These are phyloP conservation scores for Endotricha flammealis DNA, from an alignment of 2,888 invertebrate genomes.

Conservation along the genomic window DNA sequence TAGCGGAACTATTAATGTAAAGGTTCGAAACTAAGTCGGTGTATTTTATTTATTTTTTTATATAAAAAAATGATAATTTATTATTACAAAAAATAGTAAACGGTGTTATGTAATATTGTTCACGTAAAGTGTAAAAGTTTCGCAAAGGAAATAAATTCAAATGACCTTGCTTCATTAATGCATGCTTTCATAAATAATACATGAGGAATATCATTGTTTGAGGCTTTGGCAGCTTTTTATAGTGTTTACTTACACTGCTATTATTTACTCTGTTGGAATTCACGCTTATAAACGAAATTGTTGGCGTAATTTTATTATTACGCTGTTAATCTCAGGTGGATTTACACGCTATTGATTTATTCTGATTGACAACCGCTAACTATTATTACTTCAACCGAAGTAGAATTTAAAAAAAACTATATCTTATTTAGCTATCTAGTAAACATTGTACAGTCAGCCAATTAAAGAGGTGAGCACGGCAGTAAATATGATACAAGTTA, in stretches of 20 bases:
- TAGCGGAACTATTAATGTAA: conserved; percentile 43
- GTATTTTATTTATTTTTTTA: conserved; percentile 22
- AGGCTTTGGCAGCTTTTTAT: conserved; percentile 51
- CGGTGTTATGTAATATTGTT: conserved; percentile 15
- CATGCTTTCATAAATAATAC: conserved; percentile 59
- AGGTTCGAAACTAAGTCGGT: conserved; percentile 34
- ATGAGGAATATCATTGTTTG: conserved; percentile 66
- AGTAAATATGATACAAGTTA: no score
- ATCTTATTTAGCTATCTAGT: no score
- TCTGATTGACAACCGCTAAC: no score
- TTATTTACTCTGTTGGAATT: conserved; percentile 21
- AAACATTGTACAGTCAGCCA: no score
- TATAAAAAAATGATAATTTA: conserved; percentile 14
- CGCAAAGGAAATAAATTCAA: conserved; percentile 60
- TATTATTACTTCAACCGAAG: no score
- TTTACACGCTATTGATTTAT: no score
- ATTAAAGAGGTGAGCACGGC: no score
- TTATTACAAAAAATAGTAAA: conserved; percentile 11
- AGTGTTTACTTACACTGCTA: conserved; percentile 30
- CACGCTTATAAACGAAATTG: conserved; percentile 4
- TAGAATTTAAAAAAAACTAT: no score
- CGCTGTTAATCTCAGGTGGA: no score
- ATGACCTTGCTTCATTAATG: conserved; percentile 74
- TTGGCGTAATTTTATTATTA: no score
- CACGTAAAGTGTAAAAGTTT: conserved; percentile 22